Base-by-base conservation (phyloP, 2,113 vertebrate species). In the Aphyosemion australe region DNA sequence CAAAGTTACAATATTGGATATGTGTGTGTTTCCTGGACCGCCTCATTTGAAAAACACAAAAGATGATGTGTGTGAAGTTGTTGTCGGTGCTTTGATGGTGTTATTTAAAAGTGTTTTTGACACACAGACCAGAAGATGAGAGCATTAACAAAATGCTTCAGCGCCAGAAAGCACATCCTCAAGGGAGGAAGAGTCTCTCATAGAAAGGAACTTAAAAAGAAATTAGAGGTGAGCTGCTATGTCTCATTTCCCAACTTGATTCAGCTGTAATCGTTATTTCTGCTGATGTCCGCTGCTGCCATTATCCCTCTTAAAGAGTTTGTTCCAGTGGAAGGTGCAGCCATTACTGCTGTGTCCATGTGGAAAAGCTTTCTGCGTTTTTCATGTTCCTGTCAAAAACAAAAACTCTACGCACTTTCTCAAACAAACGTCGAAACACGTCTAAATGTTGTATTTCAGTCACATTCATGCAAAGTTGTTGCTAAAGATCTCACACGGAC, bases 181-280 rank as follows among this genome's bases (percentile, higher is more conserved):
- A 37, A 11, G 20, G 21, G 54, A 81, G 21, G 18, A 12, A 66
- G 42, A 61, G 65, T 61, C 62, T 60, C 58, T 70, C 45, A 62
- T 39, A 41, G 13, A 21, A 32, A 45, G 55, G 6, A 52, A 26
- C 55, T 47, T 68, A 12, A 49, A 61, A 55, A 20, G 18, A 20
- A 60, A 49, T 62, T 46, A 48, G 58, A 65, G 31, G 52, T 42
- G 63, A 64, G 60, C 69, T 51, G 69, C 59, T 79, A 74, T 41
- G 69, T 80, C 74, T 84, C 82, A 80, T 84, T 82, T 84, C 74
- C 73, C 58, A 21, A 14, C 75, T 69, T 72, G 64, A 72, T 67
- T 80, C 58, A 56, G 43, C 67, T 48, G 56, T 72, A 67, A 80
- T 58, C 48, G 70, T 53, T 62, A 58, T 55, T 69, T 60, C 32